A percentile compares a stretch with the other conserved stretches of the same genome.
These are phyloP conservation scores for Gymnopithys bicolor DNA, from an alignment of 2,797 vertebrate genomes.

Conservation along the genomic window DNA sequence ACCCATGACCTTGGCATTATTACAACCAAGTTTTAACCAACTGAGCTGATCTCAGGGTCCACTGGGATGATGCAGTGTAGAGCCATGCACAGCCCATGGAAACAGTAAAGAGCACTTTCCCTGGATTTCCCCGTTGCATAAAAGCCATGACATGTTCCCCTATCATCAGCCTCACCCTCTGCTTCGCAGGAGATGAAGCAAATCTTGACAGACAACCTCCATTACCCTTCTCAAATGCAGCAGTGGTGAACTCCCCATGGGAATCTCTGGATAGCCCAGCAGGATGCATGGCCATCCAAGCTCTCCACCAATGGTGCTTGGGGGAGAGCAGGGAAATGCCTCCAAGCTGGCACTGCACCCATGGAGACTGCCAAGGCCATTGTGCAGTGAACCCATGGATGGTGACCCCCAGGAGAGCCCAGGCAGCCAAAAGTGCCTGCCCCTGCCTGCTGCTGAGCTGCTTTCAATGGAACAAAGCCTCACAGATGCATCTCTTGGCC, in stretches of 20 bases:
- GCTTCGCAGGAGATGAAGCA: neutral
- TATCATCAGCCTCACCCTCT: neutral
- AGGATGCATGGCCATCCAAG: neutral
- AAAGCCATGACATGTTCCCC: neutral
- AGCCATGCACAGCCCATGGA: neutral
- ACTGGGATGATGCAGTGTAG: neutral
- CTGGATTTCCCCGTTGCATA: neutral
- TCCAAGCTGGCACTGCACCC: neutral
- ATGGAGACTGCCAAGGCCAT: neutral
- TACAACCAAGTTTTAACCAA: no score
- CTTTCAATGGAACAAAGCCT: neutral
- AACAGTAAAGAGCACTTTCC: neutral
- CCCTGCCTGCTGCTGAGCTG: neutral
- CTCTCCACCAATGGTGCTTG: neutral
- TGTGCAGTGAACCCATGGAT: neutral
- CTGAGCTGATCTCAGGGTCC: no score
- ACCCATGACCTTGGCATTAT: no score
- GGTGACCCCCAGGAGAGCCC: neutral
- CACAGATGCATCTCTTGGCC: neutral
- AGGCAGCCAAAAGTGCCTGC: neutral
- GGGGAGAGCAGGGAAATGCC: neutral
- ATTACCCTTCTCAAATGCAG: neutral
- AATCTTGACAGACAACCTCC: neutral
- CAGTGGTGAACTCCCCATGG: neutral
- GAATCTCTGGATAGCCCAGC: neutral